phyloP scores from a whole-genome alignment of 2,797 vertebrate species.

The Ctenochaetus hawaiiensis region DNA sequence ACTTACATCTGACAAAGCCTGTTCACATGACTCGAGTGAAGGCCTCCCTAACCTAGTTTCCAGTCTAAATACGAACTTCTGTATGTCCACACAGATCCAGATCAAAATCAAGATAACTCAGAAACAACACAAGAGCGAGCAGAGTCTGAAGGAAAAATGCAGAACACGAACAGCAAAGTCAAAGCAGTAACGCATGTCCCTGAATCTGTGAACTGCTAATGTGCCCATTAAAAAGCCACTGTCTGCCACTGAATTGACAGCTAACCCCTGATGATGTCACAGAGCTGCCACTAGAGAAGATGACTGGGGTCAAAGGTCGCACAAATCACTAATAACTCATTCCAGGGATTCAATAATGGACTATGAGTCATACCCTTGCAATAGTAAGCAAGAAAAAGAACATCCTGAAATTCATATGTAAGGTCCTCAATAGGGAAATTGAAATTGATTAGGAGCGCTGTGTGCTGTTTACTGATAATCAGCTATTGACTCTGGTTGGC shows the following conservation, averaged over 20 bases:
- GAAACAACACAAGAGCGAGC: background rate
- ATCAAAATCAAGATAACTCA: constrained; percentile 12
- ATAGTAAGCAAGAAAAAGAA: constrained; percentile 40
- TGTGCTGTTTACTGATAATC: constrained; percentile 63
- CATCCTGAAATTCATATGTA: constrained; percentile 47
- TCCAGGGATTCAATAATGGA: constrained; percentile 38
- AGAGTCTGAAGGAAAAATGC: constrained; percentile 11
- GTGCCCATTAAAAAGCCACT: constrained; percentile 33
- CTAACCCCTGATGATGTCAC: constrained; percentile 59
- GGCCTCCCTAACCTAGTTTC: constrained; percentile 10
- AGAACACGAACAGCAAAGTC: constrained; percentile 19
- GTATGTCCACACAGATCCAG: background rate
- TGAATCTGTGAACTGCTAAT: constrained; percentile 28
- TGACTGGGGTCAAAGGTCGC: constrained; percentile 54
- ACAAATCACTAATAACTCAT: constrained; percentile 40
- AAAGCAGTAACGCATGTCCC: constrained; percentile 38
- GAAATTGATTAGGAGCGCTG: constrained; percentile 68
- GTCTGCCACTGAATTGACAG: constrained; percentile 45
- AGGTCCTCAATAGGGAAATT: constrained; percentile 54
- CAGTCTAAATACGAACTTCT: constrained; percentile 6
- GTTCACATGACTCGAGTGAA: constrained; percentile 16
- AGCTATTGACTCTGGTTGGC: constrained; percentile 68
- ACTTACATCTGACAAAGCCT: constrained; percentile 14
- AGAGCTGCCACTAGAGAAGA: constrained; percentile 46
- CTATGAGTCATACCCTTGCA: constrained; percentile 19